A percentile compares a stretch with the other conserved stretches of the same genome.
phyloP scores from a whole-genome alignment of 2,113 vertebrate genomes.

The Semicossyphus pulcher region DNA sequence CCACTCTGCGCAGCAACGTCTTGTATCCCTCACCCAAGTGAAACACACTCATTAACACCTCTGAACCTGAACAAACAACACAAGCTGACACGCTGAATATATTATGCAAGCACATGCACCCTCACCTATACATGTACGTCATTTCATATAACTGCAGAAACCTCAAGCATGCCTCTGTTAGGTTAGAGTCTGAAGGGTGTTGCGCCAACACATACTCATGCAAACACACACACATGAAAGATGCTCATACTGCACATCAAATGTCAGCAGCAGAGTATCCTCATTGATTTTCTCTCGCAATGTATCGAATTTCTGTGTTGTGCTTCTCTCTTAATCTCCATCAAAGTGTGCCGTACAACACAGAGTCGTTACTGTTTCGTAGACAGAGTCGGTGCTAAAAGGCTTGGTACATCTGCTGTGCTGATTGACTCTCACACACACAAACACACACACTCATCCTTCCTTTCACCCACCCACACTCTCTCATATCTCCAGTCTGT shows the following conservation, averaged over 20 bases:
- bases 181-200: background rate
- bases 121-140: background rate
- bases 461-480: slow-evolving; percentile 22
- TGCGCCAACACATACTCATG: background rate
- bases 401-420: slow-evolving; percentile 17
- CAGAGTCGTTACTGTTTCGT: slow-evolving; percentile 29
- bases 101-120: background rate
- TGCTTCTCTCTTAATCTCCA: slow-evolving; percentile 31
- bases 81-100: background rate
- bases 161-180: background rate
- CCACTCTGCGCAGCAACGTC: slow-evolving; percentile 13
- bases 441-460: background rate
- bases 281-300: slow-evolving; percentile 44
- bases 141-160: background rate
- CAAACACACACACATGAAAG: background rate
- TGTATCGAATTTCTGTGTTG: slow-evolving; percentile 29
- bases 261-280: slow-evolving; percentile 13
- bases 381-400: slow-evolving; percentile 14
- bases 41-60: too few relatives aligned
- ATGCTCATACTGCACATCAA: background rate
- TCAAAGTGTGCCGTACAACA: slow-evolving; percentile 31
- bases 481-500: background rate
- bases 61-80: background rate
- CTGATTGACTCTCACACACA: slow-evolving; percentile 26
- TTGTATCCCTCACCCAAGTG: slow-evolving; percentile 74